phyloP scores from a whole-genome alignment of 2,113 vertebrate genomes.

The Capra hircus region DNA sequence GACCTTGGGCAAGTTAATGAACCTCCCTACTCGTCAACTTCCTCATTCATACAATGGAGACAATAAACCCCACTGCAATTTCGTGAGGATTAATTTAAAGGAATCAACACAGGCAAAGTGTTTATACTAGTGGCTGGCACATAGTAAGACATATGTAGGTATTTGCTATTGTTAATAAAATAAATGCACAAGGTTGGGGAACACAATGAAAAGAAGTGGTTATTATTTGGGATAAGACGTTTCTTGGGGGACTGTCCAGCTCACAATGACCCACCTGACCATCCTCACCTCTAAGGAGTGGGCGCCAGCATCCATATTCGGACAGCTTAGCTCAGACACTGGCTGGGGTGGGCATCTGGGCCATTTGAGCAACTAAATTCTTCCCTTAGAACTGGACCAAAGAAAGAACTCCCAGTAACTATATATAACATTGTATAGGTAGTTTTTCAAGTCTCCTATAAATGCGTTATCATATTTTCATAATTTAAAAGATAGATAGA shows the following conservation, averaged over 20 bases:
- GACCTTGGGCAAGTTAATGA: background rate
- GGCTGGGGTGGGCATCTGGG: background rate
- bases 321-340: background rate
- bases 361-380: background rate
- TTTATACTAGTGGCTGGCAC: background rate
- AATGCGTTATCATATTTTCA: background rate
- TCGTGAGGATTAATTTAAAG: background rate
- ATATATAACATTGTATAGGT: background rate
- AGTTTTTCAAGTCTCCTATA: background rate
- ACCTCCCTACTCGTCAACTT: background rate
- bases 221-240: background rate
- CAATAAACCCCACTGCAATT: background rate
- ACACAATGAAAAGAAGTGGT: background rate
- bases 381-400: background rate
- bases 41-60: background rate
- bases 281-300: background rate
- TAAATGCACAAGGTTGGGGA: background rate
- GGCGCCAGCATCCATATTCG: background rate
- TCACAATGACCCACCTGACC: background rate
- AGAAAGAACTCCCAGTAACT: background rate
- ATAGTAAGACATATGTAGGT: background rate
- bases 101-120: background rate
- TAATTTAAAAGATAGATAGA: background rate
- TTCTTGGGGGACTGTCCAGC: background rate
- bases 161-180: background rate